Percentiles rank a stretch among this genome's conserved stretches.
Conservation (phyloP, 1,140 invertebrate species). For the Tetragonula clypearis region DNA sequence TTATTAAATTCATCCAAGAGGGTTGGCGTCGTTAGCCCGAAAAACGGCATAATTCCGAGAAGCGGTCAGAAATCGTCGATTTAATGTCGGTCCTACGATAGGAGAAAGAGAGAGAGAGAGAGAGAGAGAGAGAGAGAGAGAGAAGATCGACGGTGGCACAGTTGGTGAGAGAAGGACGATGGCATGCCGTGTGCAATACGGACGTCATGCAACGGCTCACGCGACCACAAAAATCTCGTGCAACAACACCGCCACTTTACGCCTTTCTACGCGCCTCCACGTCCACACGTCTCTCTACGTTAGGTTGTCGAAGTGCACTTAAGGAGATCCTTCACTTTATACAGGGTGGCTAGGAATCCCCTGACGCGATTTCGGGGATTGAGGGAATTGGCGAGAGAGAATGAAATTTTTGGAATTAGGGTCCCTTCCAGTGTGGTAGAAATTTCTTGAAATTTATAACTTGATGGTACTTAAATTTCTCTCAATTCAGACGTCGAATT, state of each 20-base stretch:
- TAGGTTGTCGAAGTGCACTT: constrained; percentile 23
- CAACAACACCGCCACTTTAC: constrained; percentile 57
- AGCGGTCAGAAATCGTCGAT: constrained; percentile 62
- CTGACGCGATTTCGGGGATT: no score
- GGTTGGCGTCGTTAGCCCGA: constrained; percentile 54
- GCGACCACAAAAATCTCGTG: constrained; percentile 65
- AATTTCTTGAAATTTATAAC: no score
- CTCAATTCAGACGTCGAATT: no score
- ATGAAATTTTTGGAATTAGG: no score
- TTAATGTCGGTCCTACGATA: constrained; percentile 54
- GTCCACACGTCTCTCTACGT: constrained; percentile 10
- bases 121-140: background rate
- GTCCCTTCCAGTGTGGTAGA: background rate
- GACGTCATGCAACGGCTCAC: constrained; percentile 66
- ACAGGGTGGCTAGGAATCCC: background rate
- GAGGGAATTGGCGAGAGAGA: no score
- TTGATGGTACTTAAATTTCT: no score
- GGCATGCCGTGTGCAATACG: constrained; percentile 61
- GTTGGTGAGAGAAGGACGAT: constrained; percentile 52
- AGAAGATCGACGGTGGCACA: constrained; percentile 49
- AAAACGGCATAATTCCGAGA: constrained; percentile 62
- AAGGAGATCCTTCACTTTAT: background rate
- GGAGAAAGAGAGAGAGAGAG: background rate
- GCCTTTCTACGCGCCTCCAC: constrained; percentile 43
- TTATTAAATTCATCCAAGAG: constrained; percentile 47